phyloP scores from a whole-genome alignment of 2,797 vertebrate species.

The Clangula hyemalis region DNA sequence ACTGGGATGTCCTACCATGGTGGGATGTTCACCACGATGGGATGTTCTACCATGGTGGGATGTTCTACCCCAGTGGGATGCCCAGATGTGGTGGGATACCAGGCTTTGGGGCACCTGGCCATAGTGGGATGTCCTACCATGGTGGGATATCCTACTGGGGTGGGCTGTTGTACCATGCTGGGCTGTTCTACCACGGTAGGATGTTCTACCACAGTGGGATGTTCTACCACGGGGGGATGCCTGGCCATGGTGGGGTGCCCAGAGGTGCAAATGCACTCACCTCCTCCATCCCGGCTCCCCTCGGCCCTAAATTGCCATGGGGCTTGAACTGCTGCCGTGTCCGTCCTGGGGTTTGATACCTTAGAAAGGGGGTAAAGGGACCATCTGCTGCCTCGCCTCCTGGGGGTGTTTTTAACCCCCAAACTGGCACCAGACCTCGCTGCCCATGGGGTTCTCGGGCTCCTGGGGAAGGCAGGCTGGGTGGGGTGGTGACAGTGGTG shows the following conservation, averaged over 20 bases:
- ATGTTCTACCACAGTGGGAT: not conserved
- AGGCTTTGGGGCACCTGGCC: too few species aligned
- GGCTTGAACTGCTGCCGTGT: not conserved
- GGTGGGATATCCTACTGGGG: too few species aligned
- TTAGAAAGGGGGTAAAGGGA: not conserved
- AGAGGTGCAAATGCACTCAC: fast-evolving
- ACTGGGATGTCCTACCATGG: fast-evolving
- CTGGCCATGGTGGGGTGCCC: not conserved
- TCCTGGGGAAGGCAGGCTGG: not conserved
- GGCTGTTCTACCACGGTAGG: not conserved
- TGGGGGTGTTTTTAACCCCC: not conserved
- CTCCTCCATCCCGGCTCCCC: not conserved
- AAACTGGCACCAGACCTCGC: not conserved
- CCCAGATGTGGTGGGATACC: too few species aligned
- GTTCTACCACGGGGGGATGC: fast-evolving
- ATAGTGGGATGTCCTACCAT: too few species aligned
- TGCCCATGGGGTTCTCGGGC: not conserved
- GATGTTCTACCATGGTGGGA: fast-evolving
- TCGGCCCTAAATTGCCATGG: not conserved
- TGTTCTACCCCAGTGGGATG: too few species aligned
- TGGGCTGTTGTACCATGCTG: too few species aligned
- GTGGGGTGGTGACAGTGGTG: not conserved
- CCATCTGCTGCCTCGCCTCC: not conserved
- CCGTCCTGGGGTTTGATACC: not conserved
- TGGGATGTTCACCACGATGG: fast-evolving